Evolutionary conservation across 1,140 invertebrate species (phyloP).

Genomic region (Drosophila repletoides): DNA sequence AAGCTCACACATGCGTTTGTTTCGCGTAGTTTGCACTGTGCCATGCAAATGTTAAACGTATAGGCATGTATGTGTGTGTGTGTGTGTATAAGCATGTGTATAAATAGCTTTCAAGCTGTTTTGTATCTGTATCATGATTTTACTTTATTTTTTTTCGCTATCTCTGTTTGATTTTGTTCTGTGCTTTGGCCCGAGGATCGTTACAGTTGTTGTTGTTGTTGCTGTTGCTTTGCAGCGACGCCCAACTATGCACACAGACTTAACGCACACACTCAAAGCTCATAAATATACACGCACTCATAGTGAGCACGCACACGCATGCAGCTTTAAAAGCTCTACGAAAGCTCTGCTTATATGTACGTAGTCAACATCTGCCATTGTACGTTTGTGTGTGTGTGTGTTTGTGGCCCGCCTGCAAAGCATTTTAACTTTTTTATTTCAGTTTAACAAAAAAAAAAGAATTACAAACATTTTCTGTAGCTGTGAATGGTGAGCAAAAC

Average conservation of each 20-base stretch:
- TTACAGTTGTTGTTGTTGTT: constrained; percentile 17
- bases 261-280: constrained; percentile 3
- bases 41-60: constrained; percentile 9
- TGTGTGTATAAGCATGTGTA: constrained; percentile 10
- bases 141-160: constrained; percentile 24
- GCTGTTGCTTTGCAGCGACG: constrained; percentile 45
- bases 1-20: constrained; percentile 61
- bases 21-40: constrained; percentile 32
- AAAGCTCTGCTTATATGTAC: constrained; percentile 30
- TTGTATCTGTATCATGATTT: constrained; percentile 31
- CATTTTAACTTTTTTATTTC: constrained; percentile 54
- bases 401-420: constrained; percentile 45
- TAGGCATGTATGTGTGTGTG: not conserved
- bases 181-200: constrained; percentile 39
- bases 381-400: constrained; percentile 22
- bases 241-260: constrained; percentile 53
- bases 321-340: constrained; percentile 48
- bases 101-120: constrained; percentile 51
- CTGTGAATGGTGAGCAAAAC: constrained; percentile 41
- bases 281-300: constrained; percentile 15
- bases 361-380: constrained; percentile 10
- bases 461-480: constrained; percentile 41
- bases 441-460: constrained; percentile 28
- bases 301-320: constrained; percentile 31
- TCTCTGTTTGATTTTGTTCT: constrained; percentile 30